Evolutionary conservation across 2,113 vertebrate genomes (phyloP).

Genomic region (Pelecanoides urinatrix): DNA sequence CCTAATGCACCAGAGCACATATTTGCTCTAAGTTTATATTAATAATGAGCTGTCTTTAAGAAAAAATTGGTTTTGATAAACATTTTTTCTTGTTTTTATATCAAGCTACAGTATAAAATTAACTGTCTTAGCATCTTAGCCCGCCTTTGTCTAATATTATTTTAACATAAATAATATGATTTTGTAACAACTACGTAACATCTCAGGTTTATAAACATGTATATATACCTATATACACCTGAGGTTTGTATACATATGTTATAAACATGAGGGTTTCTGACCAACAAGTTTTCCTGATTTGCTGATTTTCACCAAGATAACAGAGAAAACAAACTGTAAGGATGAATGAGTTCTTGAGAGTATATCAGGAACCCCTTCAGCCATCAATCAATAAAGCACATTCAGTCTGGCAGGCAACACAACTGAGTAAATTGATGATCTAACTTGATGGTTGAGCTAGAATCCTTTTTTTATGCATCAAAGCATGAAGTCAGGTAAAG

Average conservation of each 20-base stretch:
- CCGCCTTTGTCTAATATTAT: not conserved
- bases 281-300: not conserved
- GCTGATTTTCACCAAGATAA: not conserved
- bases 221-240: not conserved
- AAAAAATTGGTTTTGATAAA: accelerated
- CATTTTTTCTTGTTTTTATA: not conserved
- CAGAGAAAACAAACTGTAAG: not conserved
- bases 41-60: not conserved
- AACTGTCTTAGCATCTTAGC: accelerated
- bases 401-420: not conserved
- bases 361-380: not conserved
- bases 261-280: not conserved
- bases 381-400: not conserved
- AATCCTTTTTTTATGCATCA: not conserved
- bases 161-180: not conserved
- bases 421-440: not conserved
- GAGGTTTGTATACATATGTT: not conserved
- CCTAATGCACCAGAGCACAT: not conserved
- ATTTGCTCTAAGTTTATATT: not conserved
- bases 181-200: not conserved
- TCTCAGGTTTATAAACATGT: not conserved
- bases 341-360: not conserved
- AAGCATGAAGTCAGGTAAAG: not conserved
- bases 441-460: not conserved
- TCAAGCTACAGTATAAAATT: not conserved